Evolutionary conservation across 1,140 invertebrate genomes (phyloP).

Genomic region (Eueides isabella): DNA sequence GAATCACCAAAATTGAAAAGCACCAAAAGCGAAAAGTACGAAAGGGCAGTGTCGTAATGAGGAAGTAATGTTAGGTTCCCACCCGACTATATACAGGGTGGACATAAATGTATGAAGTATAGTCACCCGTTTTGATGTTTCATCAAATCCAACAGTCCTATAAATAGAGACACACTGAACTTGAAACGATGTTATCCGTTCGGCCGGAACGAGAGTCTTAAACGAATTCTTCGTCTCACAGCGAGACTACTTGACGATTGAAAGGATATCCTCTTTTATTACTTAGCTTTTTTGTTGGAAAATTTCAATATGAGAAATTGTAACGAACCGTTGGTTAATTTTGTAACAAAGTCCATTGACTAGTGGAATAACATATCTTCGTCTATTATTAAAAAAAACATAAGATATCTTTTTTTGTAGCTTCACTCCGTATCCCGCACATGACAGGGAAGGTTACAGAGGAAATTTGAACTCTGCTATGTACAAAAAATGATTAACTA

Average conservation of each 20-base stretch:
- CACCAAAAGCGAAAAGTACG: too few species aligned
- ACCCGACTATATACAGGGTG: too few species aligned
- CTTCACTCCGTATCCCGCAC: too few species aligned
- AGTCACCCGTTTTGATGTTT: neutral
- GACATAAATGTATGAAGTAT: neutral
- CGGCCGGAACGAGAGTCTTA: conserved; percentile 1
- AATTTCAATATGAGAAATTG: neutral
- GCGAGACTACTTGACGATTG: neutral
- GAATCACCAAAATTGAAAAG: too few species aligned
- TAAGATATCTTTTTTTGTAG: too few species aligned
- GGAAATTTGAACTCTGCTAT: too few species aligned
- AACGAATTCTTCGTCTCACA: neutral
- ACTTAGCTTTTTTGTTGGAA: neutral
- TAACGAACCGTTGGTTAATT: neutral
- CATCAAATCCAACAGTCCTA: neutral
- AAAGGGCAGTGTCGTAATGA: too few species aligned
- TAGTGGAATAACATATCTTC: neutral
- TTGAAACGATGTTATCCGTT: conserved; percentile 8
- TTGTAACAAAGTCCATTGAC: neutral
- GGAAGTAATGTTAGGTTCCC: too few species aligned
- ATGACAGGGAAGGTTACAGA: too few species aligned
- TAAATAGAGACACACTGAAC: neutral
- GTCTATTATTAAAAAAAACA: neutral
- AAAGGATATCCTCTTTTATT: conserved; percentile 6
- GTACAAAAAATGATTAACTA: too few species aligned